Percentiles rank a stretch among this genome's conserved stretches.
phyloP scores from a whole-genome alignment of 2,888 invertebrate genomes.

The Tetanocera ferruginea region DNA sequence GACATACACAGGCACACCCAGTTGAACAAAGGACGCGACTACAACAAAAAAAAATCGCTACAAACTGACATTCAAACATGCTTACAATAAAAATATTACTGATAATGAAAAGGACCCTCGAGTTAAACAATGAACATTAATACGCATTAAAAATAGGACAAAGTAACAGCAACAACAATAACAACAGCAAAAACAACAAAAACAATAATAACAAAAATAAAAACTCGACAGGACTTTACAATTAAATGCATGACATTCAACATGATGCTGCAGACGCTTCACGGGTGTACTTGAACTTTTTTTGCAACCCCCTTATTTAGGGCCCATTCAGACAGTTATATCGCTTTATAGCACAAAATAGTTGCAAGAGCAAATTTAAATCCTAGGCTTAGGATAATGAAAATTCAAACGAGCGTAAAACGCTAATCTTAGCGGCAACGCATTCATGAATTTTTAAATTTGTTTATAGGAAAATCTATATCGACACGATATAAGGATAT shows the following conservation, averaged over 20 bases:
- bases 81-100: slow-evolving; percentile 3
- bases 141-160: slow-evolving; percentile 35
- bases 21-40: not conserved
- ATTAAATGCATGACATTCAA: slow-evolving; percentile 36
- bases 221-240: slow-evolving; percentile 22
- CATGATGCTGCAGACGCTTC: not conserved
- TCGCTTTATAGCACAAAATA: not conserved
- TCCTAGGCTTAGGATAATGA: slow-evolving; percentile 63
- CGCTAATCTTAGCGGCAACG: slow-evolving; percentile 66
- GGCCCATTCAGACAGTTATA: not conserved
- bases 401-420: slow-evolving; percentile 69
- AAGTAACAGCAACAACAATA: not conserved
- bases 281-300: not conserved
- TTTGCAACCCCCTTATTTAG: slow-evolving; percentile 13
- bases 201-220: slow-evolving; percentile 11
- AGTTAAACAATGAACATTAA: slow-evolving; percentile 35
- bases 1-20: not conserved
- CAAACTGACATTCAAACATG: slow-evolving; percentile 12
- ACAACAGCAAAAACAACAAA: not conserved
- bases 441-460: slow-evolving; percentile 53
- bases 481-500: not conserved
- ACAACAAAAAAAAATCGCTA: slow-evolving; percentile 1
- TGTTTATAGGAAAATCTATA: slow-evolving; percentile 59
- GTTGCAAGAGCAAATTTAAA: slow-evolving; percentile 48
- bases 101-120: slow-evolving; percentile 29